These are phyloP conservation scores for Platysteira castanea DNA, from an alignment of 2,113 vertebrate genomes.

Conservation along the genomic window DNA sequence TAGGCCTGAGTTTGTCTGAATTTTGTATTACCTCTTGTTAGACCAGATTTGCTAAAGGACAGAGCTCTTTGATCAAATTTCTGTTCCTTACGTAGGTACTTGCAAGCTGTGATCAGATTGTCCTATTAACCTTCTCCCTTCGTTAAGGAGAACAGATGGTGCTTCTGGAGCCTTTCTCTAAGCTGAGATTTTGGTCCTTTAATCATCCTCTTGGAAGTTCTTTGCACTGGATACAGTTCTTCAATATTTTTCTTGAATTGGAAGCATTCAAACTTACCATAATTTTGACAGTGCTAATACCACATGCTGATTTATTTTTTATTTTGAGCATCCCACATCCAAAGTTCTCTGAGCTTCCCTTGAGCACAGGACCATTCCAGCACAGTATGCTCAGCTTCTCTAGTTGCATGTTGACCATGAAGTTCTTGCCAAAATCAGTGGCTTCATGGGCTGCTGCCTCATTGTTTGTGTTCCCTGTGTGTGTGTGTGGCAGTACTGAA, in stretches of 20 bases:
- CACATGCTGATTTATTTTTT: background rate
- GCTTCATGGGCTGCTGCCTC: background rate
- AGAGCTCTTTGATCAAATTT: background rate
- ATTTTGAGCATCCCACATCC: background rate
- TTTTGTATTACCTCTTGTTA: background rate
- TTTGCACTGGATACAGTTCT: background rate
- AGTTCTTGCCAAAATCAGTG: background rate
- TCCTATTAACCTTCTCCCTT: constrained; percentile 57
- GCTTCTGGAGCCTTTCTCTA: constrained; percentile 15
- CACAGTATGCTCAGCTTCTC: background rate
- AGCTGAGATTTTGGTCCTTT: constrained; percentile 19
- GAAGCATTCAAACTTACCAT: background rate
- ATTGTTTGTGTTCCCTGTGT: background rate
- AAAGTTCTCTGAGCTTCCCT: background rate
- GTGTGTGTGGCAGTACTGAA: background rate
- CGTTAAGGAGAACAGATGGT: constrained; percentile 46
- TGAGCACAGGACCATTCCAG: background rate
- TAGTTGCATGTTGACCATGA: background rate
- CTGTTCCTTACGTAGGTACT: background rate
- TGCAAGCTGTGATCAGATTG: constrained; percentile 29
- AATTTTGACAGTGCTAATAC: background rate
- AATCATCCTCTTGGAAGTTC: constrained; percentile 1
- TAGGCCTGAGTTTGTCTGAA: background rate
- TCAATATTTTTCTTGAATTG: background rate
- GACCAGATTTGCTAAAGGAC: background rate